Evolutionary conservation across 1,140 invertebrate species (phyloP).

Genomic region (Dryas iulia): DNA sequence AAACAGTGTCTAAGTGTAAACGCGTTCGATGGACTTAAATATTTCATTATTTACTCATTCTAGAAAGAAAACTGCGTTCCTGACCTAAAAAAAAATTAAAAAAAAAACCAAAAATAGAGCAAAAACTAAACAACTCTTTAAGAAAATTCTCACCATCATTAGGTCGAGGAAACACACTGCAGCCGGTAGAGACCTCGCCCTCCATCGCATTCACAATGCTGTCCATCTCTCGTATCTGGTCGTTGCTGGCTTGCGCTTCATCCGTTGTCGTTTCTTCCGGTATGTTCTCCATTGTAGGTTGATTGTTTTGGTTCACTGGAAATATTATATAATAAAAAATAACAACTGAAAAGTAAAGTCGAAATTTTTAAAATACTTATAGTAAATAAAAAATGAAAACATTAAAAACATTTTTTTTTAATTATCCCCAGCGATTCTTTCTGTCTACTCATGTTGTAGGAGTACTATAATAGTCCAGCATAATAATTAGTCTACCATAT

Average conservation of each 20-base stretch:
- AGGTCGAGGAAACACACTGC: constrained; percentile 43
- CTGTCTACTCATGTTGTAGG: too few species aligned
- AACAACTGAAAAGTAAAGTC: neutral
- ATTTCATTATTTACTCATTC: too few species aligned
- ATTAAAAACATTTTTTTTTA: too few species aligned
- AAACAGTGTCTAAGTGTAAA: too few species aligned
- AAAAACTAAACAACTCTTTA: too few species aligned
- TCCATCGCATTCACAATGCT: constrained; percentile 82
- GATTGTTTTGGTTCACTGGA: constrained; percentile 36
- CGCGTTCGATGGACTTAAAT: too few species aligned
- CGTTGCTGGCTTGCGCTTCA: constrained; percentile 58
- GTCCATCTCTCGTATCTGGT: constrained; percentile 74
- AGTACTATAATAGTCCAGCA: too few species aligned
- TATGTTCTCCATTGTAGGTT: neutral
- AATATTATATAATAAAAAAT: constrained; percentile 12
- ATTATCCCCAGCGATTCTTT: too few species aligned
- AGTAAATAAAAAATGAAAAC: too few species aligned
- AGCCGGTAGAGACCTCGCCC: constrained; percentile 60
- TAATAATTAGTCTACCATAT: too few species aligned
- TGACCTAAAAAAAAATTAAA: too few species aligned
- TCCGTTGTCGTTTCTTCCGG: constrained; percentile 53
- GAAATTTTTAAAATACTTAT: neutral
- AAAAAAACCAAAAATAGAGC: neutral
- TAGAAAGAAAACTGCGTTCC: too few species aligned
- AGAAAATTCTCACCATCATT: neutral